A percentile compares a stretch with the other conserved stretches of the same genome.
phyloP scores from a whole-genome alignment of 2,113 vertebrate species.

The Pterocles burchelli region DNA sequence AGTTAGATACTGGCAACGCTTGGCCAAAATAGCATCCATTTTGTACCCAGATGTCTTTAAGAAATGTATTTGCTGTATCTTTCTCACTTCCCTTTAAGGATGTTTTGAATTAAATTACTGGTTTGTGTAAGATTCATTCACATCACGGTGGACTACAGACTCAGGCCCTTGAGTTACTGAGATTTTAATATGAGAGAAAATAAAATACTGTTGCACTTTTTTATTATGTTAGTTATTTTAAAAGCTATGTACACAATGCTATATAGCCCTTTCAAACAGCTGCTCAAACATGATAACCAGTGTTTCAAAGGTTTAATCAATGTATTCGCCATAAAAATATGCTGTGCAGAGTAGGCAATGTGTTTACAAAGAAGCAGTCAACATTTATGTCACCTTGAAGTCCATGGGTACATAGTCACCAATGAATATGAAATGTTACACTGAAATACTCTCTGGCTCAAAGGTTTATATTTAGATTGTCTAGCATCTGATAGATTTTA shows the following conservation, averaged over 20 bases:
- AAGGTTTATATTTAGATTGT: slow-evolving; percentile 20
- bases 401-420: neutral
- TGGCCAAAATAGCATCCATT: neutral
- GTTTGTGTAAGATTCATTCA: neutral
- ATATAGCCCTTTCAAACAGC: neutral
- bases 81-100: neutral
- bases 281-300: neutral
- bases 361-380: neutral
- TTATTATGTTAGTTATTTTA: neutral
- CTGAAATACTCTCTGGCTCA: neutral
- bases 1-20: neutral
- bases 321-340: slow-evolving; percentile 1
- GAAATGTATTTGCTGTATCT: neutral
- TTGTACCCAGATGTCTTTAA: neutral
- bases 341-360: neutral
- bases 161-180: neutral
- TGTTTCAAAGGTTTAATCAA: slow-evolving; percentile 11
- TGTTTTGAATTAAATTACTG: neutral
- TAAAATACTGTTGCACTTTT: neutral
- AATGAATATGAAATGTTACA: neutral
- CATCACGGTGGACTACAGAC: neutral
- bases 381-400: slow-evolving; percentile 42
- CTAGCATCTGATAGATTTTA: slow-evolving; percentile 32
- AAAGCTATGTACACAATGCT: neutral
- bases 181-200: neutral